Conservation (phyloP, 2,888 invertebrate species). For the Caenorhabditis sp. region DNA sequence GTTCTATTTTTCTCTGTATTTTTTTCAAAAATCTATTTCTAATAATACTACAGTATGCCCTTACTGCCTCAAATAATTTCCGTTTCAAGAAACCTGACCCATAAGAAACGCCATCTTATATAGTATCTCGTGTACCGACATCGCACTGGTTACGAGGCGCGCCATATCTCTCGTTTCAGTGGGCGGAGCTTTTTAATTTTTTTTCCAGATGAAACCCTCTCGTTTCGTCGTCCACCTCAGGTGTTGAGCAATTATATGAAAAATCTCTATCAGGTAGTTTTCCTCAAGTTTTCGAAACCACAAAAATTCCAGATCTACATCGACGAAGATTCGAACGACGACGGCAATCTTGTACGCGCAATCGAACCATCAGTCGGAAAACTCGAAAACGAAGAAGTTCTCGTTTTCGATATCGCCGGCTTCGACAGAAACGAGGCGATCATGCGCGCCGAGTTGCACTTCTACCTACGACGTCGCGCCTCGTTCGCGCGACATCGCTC, state of each 20-base stretch:
- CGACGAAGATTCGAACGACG: slow-evolving; percentile 48
- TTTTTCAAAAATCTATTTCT: no score
- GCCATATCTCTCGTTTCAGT: no score
- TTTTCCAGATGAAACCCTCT: slow-evolving; percentile 23
- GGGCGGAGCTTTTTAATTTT: no score
- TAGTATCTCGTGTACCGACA: no score
- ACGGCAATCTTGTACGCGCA: slow-evolving; percentile 45
- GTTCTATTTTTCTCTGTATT: no score
- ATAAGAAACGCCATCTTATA: no score
- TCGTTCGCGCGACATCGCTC: slow-evolving; percentile 31
- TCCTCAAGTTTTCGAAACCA: background rate
- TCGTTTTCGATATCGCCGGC: slow-evolving; percentile 47
- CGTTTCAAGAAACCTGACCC: no score
- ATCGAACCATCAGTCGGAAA: slow-evolving; percentile 50
- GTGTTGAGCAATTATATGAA: slow-evolving; percentile 30
- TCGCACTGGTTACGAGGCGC: no score
- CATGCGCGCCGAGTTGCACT: slow-evolving; percentile 50
- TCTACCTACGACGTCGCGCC: slow-evolving; percentile 38
- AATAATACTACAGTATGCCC: no score
- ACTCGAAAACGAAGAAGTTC: slow-evolving; percentile 45
- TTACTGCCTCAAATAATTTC: no score
- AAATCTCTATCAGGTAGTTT: slow-evolving; percentile 23
- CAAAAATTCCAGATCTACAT: slow-evolving; percentile 38
- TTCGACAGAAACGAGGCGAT: slow-evolving; percentile 43
- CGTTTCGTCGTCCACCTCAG: slow-evolving; percentile 20